Base-by-base conservation (phyloP, 1,140 invertebrate genomes). In the Conopomorpha cramerella region DNA sequence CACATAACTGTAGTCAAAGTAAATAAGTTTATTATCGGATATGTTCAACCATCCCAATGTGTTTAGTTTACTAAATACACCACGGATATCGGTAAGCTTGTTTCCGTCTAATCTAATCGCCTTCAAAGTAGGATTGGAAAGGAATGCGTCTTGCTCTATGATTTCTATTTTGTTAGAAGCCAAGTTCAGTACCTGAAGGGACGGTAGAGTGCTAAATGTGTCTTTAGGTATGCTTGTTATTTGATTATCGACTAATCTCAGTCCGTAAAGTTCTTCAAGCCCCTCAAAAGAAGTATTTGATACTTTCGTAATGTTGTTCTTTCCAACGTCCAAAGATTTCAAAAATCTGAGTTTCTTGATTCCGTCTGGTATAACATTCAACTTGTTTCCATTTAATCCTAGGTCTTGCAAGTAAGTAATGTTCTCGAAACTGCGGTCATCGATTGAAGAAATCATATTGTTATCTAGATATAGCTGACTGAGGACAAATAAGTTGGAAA, bases 341-440 rank as follows among this genome's bases (percentile, higher is more conserved):
- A 93, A 72, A 46, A 83, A 83, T 14, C 71, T 56, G n/a, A 93
- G 61, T 41, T 81, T 80, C 38, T 81, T 81, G 1, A 92, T 81
- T 4, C 87, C 85, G 35, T 80, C 77, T 3, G 92, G 92, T 16
- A 96, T 80, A 36, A 77, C 74, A 38, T 79, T 83, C 10, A 96
- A 63, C 25, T 70, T 59, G 66, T 96, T 96, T 13, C 86, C 83
- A 50, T 87, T 87, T 16, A 95, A 62, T 16, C 89, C 87, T 0
- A 96, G 74, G 56, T 92, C 91, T 62, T 89, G 85, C 13, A 95
- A 79, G 57, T 80, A 85, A 3, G 86, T 89, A 32, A 90, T 84
- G 68, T 91, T 95, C 65, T 83, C 82, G 55, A 93, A 92, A 19
- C 91, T 84, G 38, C 84, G 83, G 11, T 82, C 79, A 46, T 90